phyloP scores from a whole-genome alignment of 1,140 invertebrate genomes.

The Helicoverpa zea region DNA sequence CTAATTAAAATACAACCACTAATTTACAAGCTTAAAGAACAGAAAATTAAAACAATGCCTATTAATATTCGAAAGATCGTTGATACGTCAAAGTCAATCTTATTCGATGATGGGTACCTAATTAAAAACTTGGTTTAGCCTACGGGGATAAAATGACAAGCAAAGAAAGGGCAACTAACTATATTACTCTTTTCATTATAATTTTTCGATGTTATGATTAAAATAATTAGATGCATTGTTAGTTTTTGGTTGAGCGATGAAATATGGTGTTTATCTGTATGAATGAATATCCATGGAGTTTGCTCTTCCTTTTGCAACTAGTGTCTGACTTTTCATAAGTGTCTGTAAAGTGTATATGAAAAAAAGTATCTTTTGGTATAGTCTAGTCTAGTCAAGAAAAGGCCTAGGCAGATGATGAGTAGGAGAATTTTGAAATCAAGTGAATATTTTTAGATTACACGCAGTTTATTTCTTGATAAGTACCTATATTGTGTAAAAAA shows the following conservation, averaged over 20 bases:
- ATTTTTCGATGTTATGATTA: conserved; percentile 3
- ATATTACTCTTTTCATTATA: not conserved
- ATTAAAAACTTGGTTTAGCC: not conserved
- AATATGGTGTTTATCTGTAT: not conserved
- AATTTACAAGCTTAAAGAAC: not conserved
- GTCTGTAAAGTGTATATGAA: too few relatives aligned
- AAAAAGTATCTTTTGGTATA: too few relatives aligned
- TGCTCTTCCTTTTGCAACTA: too few relatives aligned
- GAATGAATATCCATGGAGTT: too few relatives aligned
- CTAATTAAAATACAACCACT: not conserved
- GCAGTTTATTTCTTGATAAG: too few relatives aligned
- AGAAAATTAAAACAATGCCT: not conserved
- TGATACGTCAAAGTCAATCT: conserved; percentile 14
- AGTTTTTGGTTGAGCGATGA: not conserved
- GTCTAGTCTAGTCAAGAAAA: too few relatives aligned
- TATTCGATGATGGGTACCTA: not conserved
- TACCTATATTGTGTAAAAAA: too few relatives aligned
- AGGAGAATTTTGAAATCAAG: too few relatives aligned
- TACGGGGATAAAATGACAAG: not conserved
- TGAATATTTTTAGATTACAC: too few relatives aligned
- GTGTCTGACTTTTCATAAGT: too few relatives aligned
- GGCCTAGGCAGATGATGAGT: too few relatives aligned
- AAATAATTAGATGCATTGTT: conserved; percentile 2
- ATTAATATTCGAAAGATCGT: not conserved
- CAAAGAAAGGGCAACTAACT: conserved; percentile 12